A percentile compares a stretch with the other conserved stretches of the same genome.
phyloP scores from a whole-genome alignment of 2,888 invertebrate genomes.

The Apomyelois bistriatella region DNA sequence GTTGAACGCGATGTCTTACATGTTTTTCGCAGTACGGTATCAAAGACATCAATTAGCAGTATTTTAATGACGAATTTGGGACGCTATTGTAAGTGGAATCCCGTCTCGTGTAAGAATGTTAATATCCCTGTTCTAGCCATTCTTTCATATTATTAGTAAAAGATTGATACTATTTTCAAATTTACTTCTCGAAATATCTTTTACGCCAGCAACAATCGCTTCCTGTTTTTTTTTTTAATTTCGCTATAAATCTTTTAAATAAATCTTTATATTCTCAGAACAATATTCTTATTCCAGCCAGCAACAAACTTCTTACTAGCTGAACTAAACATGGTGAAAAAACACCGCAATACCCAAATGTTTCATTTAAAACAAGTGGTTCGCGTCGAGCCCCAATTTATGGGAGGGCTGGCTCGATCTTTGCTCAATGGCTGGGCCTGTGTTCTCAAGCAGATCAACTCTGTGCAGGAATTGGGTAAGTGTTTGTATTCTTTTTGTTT shows the following conservation, averaged over 20 bases:
- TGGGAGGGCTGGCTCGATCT: constrained; percentile 70
- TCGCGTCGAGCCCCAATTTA: constrained; percentile 75
- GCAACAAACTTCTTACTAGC: constrained; percentile 85
- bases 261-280: not conserved
- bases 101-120: too few relatives aligned
- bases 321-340: constrained; percentile 82
- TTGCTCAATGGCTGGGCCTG: constrained; percentile 79
- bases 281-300: constrained; percentile 69
- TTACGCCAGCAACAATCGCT: too few relatives aligned
- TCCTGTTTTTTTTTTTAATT: too few relatives aligned
- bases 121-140: too few relatives aligned
- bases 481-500: not conserved
- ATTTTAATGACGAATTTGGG: too few relatives aligned
- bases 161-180: too few relatives aligned
- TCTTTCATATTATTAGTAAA: too few relatives aligned
- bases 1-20: too few relatives aligned
- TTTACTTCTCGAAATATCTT: too few relatives aligned
- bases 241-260: not conserved
- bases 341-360: constrained; percentile 80
- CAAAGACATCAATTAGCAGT: too few relatives aligned
- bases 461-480: constrained; percentile 42
- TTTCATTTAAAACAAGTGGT: constrained; percentile 82
- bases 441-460: constrained; percentile 40
- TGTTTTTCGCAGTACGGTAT: too few relatives aligned
- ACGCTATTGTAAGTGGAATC: too few relatives aligned